Conservation (phyloP, 2,888 invertebrate genomes). For the Dilophus febrilis region DNA sequence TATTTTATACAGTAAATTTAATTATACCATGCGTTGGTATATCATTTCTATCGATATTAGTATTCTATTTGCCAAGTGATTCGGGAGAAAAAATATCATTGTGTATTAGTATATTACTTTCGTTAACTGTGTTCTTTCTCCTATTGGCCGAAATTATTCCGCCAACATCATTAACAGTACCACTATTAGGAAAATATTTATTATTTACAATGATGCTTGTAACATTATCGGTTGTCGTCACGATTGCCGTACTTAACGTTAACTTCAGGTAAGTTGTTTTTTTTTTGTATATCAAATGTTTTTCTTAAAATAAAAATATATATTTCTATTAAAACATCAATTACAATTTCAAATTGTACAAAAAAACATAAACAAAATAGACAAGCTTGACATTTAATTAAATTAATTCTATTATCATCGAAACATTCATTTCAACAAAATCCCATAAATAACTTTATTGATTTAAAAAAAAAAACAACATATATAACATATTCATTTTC, state of each 20-base stretch:
- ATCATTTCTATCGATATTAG: conserved; percentile 88
- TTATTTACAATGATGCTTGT: conserved; percentile 91
- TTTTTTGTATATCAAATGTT: no score
- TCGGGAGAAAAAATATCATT: conserved; percentile 96
- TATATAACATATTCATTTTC: no score
- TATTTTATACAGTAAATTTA: conserved; percentile 94
- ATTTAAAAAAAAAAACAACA: no score
- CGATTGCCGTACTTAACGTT: conserved; percentile 84
- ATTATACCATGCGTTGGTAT: conserved; percentile 96
- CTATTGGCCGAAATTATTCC: conserved; percentile 88
- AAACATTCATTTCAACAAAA: no score
- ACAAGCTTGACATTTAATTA: no score
- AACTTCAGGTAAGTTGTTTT: conserved; percentile 58
- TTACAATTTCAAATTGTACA: neutral
- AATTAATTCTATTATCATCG: no score
- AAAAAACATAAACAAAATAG: neutral
- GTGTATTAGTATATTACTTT: conserved; percentile 83
- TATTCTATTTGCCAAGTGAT: conserved; percentile 94
- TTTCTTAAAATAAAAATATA: neutral
- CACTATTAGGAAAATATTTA: conserved; percentile 78
- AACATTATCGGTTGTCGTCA: conserved; percentile 81
- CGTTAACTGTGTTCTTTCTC: conserved; percentile 86
- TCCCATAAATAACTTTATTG: no score
- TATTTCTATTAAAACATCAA: neutral
- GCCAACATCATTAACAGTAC: conserved; percentile 82